Evolutionary conservation across 2,888 invertebrate species (phyloP).

Genomic region (Ommatoiulus sabulosus): DNA sequence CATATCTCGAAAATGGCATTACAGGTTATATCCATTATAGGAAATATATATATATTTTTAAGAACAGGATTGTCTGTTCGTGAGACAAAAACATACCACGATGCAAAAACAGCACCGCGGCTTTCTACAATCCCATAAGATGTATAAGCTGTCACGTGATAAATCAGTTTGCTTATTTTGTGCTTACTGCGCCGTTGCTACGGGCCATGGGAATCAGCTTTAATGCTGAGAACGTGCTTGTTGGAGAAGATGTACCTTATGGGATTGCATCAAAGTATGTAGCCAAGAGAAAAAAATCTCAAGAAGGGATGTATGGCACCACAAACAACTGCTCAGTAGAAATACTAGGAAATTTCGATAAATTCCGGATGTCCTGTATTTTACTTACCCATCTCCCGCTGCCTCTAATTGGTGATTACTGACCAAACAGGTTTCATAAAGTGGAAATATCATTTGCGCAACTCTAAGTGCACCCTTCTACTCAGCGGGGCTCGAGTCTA

Average conservation of each 20-base stretch:
- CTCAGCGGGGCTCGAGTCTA: neutral
- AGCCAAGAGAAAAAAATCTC: neutral
- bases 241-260: constrained; percentile 9
- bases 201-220: constrained; percentile 40
- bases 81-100: neutral
- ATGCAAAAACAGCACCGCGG: constrained; percentile 18
- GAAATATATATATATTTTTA: neutral
- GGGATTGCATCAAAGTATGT: constrained; percentile 1
- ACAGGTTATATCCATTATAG: neutral
- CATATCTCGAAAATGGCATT: neutral
- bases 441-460: neutral
- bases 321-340: neutral
- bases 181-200: constrained; percentile 23
- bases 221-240: constrained; percentile 43
- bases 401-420: constrained; percentile 22
- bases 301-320: neutral
- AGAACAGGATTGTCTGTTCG: neutral
- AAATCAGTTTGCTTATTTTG: constrained; percentile 43
- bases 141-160: constrained; percentile 36
- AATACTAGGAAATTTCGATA: neutral
- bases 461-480: neutral
- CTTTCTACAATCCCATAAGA: constrained; percentile 7
- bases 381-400: neutral
- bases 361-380: constrained; percentile 10
- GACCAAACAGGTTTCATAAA: neutral